Base-by-base conservation (phyloP, 2,797 vertebrate genomes). In the Emydoidea blandingii region DNA sequence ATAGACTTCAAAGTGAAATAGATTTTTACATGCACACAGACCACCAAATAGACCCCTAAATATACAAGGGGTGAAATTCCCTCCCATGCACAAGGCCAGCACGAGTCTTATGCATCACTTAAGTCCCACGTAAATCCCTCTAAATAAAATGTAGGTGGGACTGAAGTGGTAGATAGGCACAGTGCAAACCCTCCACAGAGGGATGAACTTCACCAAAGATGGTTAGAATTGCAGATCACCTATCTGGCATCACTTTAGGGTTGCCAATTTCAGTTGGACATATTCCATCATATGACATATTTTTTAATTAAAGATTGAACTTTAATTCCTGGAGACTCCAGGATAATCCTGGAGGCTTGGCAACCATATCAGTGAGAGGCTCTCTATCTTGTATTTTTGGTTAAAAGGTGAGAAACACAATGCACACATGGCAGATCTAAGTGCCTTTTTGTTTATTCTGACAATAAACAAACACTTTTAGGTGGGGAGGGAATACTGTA, bases 381-480 rank as follows among this genome's bases (percentile, higher is more conserved):
- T 80, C 12, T 10, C 23, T 54, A 79, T 83, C 25, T 8, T 81
- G 83, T 84, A 79, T 88, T 92, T 84, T 78, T 72, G 25, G 23
- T 62, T 81, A 86, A 86, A 88, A 92, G 31, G 85, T 84, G 56
- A 88, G 54, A 86, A 94, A 56, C 7, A 56, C 4, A 29, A 62
- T 18, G 29, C 9, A 37, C 11, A 44, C 34, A 15, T 56, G 41
- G n/a, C 79, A 86, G 47, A 56, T 52, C 72, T 2, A 88, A 68
- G 54, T 34, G 54, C 6, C 34, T 10, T 86, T 87, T 88, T 92
- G 19, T 47, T 86, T 50, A 25, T 78, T 80, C 82, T 83, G 79
- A 74, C 15, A n/a, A 18, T 56, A 72, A 93, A 56, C 12, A 82
- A 79, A 74, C 29, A 31, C 27, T 27, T 72, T 27, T 88, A 86